These are phyloP conservation scores for Rhadinocentrus ornatus DNA, from an alignment of 2,797 vertebrate species.

Conservation along the genomic window DNA sequence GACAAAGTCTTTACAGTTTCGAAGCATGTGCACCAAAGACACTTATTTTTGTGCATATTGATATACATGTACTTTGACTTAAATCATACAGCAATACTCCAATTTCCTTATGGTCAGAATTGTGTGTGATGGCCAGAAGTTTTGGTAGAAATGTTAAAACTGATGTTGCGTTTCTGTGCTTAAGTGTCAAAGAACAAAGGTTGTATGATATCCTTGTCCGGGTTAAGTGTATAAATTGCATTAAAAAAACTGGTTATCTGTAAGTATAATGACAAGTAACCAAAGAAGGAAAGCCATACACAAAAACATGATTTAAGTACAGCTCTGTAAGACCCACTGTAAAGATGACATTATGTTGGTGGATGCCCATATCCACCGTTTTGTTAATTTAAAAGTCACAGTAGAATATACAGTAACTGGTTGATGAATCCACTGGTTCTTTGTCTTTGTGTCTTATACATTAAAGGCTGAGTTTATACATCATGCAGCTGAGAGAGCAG, in stretches of 20 bases:
- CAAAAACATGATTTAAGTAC: constrained; percentile 36
- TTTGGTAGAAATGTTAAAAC: constrained; percentile 27
- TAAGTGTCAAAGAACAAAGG: constrained; percentile 29
- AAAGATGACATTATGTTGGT: constrained; percentile 24
- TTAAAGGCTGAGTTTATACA: background rate
- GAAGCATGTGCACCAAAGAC: constrained; percentile 88
- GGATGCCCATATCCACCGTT: constrained; percentile 35
- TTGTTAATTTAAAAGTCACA: constrained; percentile 21
- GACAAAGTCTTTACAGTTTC: constrained; percentile 46
- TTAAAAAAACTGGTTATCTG: constrained; percentile 39
- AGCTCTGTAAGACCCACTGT: constrained; percentile 38
- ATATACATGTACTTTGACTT: constrained; percentile 71
- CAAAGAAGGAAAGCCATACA: constrained; percentile 85
- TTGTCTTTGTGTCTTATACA: constrained; percentile 7
- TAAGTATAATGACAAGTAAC: constrained; percentile 62
- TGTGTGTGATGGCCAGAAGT: constrained; percentile 9
- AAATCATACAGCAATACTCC: constrained; percentile 89
- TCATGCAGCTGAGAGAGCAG: background rate
- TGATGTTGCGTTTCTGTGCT: constrained; percentile 30
- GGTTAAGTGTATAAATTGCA: constrained; percentile 18
- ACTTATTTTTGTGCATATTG: constrained; percentile 72
- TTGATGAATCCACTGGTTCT: constrained; percentile 11
- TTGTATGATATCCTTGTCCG: constrained; percentile 31
- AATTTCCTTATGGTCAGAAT: constrained; percentile 49
- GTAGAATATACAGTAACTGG: constrained; percentile 9